phyloP scores from a whole-genome alignment of 2,797 vertebrate genomes.

The Sebastolobus alascanus region DNA sequence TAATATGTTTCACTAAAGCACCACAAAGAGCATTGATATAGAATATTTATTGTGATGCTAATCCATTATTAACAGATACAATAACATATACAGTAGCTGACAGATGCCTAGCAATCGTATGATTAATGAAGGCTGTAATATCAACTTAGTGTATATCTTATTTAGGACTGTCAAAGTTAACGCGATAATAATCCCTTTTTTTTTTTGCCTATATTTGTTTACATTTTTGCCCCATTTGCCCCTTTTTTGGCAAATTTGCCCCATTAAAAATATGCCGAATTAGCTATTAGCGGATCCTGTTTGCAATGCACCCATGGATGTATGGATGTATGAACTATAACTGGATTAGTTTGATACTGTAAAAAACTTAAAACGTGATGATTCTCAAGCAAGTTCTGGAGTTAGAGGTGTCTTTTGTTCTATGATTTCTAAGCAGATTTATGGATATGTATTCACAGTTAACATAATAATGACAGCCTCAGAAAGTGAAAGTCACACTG shows the following conservation, averaged over 20 bases:
- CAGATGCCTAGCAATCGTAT: not conserved
- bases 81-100: not conserved
- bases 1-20: not conserved
- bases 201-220: no score
- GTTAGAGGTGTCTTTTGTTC: not conserved
- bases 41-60: not conserved
- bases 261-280: not conserved
- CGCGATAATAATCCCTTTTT: no score
- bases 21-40: not conserved
- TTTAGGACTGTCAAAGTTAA: no score
- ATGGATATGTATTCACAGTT: not conserved
- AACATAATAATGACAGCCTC: not conserved
- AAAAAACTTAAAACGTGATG: not conserved
- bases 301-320: not conserved
- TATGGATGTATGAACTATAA: not conserved
- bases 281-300: no score
- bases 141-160: not conserved
- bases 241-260: not conserved
- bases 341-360: not conserved
- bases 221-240: no score
- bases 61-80: not conserved
- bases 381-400: not conserved
- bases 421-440: not conserved
- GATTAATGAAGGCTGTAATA: not conserved
- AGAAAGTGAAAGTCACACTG: not conserved